Percentiles rank a stretch among this genome's conserved stretches.
phyloP scores from a whole-genome alignment of 2,113 vertebrate species.

The Ailurus styani region DNA sequence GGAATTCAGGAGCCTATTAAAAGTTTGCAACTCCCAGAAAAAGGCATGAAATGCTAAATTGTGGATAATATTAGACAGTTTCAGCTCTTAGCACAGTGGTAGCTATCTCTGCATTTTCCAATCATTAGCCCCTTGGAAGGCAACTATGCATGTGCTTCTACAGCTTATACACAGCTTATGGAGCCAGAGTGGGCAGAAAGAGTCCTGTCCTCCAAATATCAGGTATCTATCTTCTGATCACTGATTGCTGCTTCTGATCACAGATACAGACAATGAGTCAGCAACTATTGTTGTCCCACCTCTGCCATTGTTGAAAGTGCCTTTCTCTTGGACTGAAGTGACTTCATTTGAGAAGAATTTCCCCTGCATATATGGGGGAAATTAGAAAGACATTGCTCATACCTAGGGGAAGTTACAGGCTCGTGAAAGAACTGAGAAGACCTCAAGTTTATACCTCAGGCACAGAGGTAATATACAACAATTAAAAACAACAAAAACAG shows the following conservation, averaged over 20 bases:
- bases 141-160: neutral
- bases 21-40: neutral
- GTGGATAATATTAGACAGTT: neutral
- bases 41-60: neutral
- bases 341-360: neutral
- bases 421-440: neutral
- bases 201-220: neutral
- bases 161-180: neutral
- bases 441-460: neutral
- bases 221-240: neutral
- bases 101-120: neutral
- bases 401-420: neutral
- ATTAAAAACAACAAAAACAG: neutral
- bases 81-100: neutral
- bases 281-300: neutral
- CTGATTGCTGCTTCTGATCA: neutral
- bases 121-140: neutral
- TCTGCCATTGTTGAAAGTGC: neutral
- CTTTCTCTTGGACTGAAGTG: neutral
- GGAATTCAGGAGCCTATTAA: neutral
- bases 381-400: neutral
- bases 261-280: neutral
- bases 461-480: neutral
- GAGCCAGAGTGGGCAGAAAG: neutral
- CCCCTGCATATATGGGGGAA: neutral